Evolutionary conservation across 2,113 vertebrate species (phyloP).

Genomic region (Gymnobelideus leadbeateri): DNA sequence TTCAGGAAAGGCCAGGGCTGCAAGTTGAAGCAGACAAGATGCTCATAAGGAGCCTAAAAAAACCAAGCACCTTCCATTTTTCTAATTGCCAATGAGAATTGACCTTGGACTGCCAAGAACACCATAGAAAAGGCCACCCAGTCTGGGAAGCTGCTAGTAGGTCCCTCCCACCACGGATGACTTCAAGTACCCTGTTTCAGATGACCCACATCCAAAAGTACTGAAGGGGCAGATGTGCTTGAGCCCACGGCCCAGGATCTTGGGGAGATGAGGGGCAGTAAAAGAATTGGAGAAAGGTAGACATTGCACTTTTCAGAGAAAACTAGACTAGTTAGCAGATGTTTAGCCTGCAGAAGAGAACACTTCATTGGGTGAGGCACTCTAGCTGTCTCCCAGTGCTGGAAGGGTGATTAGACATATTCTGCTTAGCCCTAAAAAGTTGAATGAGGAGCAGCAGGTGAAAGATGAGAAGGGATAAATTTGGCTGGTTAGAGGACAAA

Average conservation of each 20-base stretch:
- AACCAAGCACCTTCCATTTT: background rate
- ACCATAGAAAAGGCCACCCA: background rate
- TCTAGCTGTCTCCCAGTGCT: background rate
- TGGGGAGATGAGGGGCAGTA: background rate
- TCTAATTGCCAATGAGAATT: background rate
- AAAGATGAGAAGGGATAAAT: background rate
- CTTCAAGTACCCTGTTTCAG: background rate
- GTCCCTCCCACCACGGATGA: background rate
- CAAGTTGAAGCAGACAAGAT: background rate
- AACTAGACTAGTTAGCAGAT: background rate
- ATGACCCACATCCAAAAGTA: background rate
- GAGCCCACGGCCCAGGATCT: background rate
- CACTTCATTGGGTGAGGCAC: background rate
- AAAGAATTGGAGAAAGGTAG: background rate
- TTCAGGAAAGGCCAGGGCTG: background rate
- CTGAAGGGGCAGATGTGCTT: background rate
- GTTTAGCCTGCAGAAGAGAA: background rate
- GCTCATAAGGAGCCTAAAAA: background rate
- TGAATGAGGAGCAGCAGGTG: accelerated
- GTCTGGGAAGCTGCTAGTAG: background rate
- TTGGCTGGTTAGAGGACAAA: background rate
- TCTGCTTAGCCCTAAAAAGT: background rate
- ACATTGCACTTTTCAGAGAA: background rate
- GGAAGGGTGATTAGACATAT: background rate
- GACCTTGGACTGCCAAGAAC: background rate